Conservation (phyloP, 1,140 invertebrate species). For the Bombus affinis region DNA sequence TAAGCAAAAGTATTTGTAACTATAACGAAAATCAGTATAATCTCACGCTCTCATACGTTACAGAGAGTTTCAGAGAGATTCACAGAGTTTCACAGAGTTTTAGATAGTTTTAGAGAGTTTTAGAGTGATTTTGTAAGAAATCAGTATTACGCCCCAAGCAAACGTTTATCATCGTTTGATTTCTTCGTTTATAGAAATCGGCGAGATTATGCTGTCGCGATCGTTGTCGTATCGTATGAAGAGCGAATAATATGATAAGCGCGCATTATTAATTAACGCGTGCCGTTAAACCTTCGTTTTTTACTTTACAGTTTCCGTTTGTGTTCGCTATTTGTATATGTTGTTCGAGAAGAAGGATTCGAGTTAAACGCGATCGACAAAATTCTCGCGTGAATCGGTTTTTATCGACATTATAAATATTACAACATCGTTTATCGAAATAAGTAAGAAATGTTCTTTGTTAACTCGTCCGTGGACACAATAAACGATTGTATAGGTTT, state of each 20-base stretch:
- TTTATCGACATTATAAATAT: background rate
- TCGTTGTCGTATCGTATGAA: background rate
- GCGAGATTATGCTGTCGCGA: background rate
- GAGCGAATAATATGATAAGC: background rate
- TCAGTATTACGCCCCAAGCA: slow-evolving; percentile 3
- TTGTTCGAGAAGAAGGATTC: background rate
- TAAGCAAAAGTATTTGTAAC: background rate
- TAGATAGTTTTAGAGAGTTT: background rate
- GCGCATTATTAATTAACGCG: no score
- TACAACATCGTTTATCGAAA: background rate
- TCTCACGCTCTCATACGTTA: background rate
- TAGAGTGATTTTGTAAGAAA: background rate
- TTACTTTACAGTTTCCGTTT: background rate
- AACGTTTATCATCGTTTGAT: background rate
- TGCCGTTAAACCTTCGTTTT: background rate
- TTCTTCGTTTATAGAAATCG: background rate
- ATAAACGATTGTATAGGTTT: slow-evolving; percentile 22
- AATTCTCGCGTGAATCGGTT: background rate
- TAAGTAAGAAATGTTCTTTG: background rate
- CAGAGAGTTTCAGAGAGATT: no score
- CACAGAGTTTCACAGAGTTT: no score
- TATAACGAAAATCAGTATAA: background rate
- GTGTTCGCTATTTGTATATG: background rate
- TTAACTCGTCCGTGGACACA: background rate
- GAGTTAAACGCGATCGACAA: background rate